Base-by-base conservation (phyloP, 2,888 invertebrate genomes). In the Merodon equestris region DNA sequence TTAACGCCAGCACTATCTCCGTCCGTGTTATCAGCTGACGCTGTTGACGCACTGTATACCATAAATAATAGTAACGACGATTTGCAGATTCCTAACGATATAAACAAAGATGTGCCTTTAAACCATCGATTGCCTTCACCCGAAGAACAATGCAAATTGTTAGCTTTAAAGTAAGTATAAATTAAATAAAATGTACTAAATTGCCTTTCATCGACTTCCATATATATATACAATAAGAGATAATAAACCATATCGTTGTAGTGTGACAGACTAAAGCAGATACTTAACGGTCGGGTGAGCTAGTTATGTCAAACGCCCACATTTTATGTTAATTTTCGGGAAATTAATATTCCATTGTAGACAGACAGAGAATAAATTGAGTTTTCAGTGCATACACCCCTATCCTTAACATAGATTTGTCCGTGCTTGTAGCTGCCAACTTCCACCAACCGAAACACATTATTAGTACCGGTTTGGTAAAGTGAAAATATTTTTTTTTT, bases 111-210 rank as follows among this genome's bases (percentile, higher is more conserved):
- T 83, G 89, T 90, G 87, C 94, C 93, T 83, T 92, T 95, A 84
- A 95, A 96, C 90, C 95, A 96, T 90, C 93, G 94, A 87, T 91
- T 96, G 85, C 96, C 96, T 53, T 95, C 96, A 82, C 96, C 96
- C 40, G 95, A 95, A 88, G 96, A 96, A 89, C 95, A 95, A 89
- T 91, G 95, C 83, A 92, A 94, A 88, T 93, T 94, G 84, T 92
- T 95, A 86, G 95, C 94, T 84, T 92, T 94, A 86, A 95, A 94
- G 95, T 95, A 90, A 90, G 91, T 86, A 79, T n/a, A 12, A 17
- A 0, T 15, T 7, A 0, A 1, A 18, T 14, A 1, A 15, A 5
- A 9, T 18, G 0, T 17, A n/a, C 34, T 58, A 2, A 38, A 47
- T 60, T 36, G 1, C 9, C 13, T 3, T 1, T 1, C 7, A 18